These are phyloP conservation scores for Trinectes maculatus DNA, from an alignment of 2,113 vertebrate species.

Conservation along the genomic window DNA sequence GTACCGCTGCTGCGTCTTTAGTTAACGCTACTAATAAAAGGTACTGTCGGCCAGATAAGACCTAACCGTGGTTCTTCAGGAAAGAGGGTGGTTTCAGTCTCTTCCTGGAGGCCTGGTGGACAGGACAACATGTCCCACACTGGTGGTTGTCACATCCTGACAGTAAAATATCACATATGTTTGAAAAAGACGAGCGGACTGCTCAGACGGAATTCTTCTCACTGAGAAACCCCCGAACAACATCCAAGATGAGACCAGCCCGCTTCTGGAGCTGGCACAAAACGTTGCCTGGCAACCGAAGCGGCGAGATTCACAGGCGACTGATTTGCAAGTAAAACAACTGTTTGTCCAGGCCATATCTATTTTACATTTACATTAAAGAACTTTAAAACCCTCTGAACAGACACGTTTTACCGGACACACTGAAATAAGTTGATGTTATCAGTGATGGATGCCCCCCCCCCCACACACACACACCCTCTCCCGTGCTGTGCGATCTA, in stretches of 20 bases:
- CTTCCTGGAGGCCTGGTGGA: slow-evolving; percentile 2
- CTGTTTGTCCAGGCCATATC: too few relatives aligned
- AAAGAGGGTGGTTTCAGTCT: background rate
- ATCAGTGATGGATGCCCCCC: too few relatives aligned
- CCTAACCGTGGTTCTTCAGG: background rate
- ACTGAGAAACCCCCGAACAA: slow-evolving; percentile 50
- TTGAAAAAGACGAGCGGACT: slow-evolving; percentile 4
- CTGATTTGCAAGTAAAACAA: slow-evolving; percentile 5
- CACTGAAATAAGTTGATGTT: too few relatives aligned
- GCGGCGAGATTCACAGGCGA: background rate
- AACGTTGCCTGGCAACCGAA: slow-evolving; percentile 52
- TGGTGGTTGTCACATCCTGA: slow-evolving; percentile 31
- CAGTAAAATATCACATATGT: slow-evolving; percentile 30
- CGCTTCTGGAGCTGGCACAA: slow-evolving; percentile 43
- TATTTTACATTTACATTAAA: too few relatives aligned
- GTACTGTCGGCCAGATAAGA: too few relatives aligned
- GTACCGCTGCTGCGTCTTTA: background rate
- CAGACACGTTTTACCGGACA: too few relatives aligned
- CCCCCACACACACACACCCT: too few relatives aligned
- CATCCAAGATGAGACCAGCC: slow-evolving; percentile 48
- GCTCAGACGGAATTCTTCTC: slow-evolving; percentile 48
- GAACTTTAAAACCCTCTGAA: too few relatives aligned
- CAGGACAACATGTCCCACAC: slow-evolving; percentile 34
- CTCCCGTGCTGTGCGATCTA: too few relatives aligned
- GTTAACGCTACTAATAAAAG: too few relatives aligned